Percentiles rank a stretch among this genome's conserved stretches.
phyloP scores from a whole-genome alignment of 1,140 invertebrate species.

The Psilanteris sp. region DNA sequence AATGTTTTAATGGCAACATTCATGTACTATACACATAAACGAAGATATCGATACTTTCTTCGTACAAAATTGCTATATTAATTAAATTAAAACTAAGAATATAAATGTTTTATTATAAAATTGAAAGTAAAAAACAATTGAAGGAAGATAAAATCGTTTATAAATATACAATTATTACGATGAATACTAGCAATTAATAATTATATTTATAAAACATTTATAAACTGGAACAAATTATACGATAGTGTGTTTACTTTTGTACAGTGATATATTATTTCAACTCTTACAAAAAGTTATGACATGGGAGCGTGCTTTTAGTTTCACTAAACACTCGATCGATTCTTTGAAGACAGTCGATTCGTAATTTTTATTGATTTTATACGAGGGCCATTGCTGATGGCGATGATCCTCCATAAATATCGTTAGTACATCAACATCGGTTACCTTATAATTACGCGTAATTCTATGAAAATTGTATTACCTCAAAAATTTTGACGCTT shows the following conservation, averaged over 20 bases:
- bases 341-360: conserved; percentile 58
- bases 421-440: conserved; percentile 68
- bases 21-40: conserved; percentile 64
- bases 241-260: conserved; percentile 63
- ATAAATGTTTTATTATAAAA: conserved; percentile 51
- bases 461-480: conserved; percentile 62
- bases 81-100: conserved; percentile 63
- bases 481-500: conserved; percentile 59
- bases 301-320: conserved; percentile 58
- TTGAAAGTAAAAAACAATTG: conserved; percentile 46
- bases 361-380: conserved; percentile 52
- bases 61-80: conserved; percentile 55
- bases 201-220: too few species aligned
- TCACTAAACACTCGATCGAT: conserved; percentile 57
- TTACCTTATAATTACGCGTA: conserved; percentile 66
- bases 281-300: conserved; percentile 63
- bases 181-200: conserved; percentile 31
- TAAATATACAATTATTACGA: conserved; percentile 47
- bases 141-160: conserved; percentile 45
- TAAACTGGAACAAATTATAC: conserved; percentile 51
- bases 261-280: conserved; percentile 66
- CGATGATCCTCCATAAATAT: conserved; percentile 58
- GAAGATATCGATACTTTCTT: conserved; percentile 59
- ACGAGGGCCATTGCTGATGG: conserved; percentile 43
- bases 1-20: conserved; percentile 65